Percentiles rank a stretch among this genome's conserved stretches.
Evolutionary conservation across 2,888 invertebrate species (phyloP).

Genomic region (Phengaris alcon): DNA sequence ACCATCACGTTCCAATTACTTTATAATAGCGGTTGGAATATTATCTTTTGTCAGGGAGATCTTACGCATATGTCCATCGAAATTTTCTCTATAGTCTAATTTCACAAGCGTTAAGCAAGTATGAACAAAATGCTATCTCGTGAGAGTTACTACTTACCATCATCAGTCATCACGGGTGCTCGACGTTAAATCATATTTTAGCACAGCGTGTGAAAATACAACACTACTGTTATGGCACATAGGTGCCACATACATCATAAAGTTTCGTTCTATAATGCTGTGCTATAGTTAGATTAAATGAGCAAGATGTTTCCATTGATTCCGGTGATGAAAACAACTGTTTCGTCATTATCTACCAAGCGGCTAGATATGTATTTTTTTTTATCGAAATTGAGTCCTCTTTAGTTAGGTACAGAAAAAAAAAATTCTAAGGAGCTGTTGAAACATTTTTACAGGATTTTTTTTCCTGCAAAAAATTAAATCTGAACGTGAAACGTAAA

Average conservation of each 20-base stretch:
- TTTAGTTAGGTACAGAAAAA: no score
- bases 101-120: not conserved
- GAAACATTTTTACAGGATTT: no score
- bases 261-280: not conserved
- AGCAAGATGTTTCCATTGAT: not conserved
- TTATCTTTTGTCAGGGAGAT: not conserved
- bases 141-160: not conserved
- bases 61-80: slow-evolving; percentile 6
- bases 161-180: not conserved
- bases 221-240: not conserved
- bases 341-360: not conserved
- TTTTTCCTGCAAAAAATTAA: not conserved
- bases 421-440: not conserved
- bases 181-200: not conserved
- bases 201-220: not conserved
- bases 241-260: not conserved
- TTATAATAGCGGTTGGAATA: not conserved
- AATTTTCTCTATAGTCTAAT: not conserved
- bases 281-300: not conserved
- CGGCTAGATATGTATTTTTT: no score
- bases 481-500: not conserved
- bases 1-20: slow-evolving; percentile 20
- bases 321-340: not conserved
- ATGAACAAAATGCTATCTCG: slow-evolving; percentile 9
- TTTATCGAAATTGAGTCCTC: no score